Evolutionary conservation across 1,140 invertebrate genomes (phyloP).

Genomic region (Condylostylus longicornis): DNA sequence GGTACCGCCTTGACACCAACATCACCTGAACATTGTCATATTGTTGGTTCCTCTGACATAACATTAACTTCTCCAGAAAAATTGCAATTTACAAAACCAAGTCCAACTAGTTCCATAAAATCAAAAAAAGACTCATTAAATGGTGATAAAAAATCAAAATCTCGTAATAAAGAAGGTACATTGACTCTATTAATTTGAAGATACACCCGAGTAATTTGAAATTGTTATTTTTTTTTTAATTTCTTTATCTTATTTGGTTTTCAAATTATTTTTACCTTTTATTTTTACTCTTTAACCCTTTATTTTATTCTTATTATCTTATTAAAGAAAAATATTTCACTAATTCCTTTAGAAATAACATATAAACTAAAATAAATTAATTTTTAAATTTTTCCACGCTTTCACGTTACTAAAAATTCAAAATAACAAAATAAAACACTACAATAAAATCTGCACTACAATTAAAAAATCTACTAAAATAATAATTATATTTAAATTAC

Average conservation of each 20-base stretch:
- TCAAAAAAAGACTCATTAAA: slow-evolving; percentile 26
- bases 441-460: neutral
- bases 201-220: slow-evolving; percentile 11
- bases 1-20: slow-evolving; percentile 25
- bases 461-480: too few relatives aligned
- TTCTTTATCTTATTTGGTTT: neutral
- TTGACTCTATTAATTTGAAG: too few relatives aligned
- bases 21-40: slow-evolving; percentile 27
- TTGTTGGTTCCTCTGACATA: slow-evolving; percentile 19
- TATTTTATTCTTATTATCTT: too few relatives aligned
- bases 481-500: too few relatives aligned
- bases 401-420: neutral
- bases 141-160: slow-evolving; percentile 27
- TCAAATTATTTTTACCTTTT: too few relatives aligned
- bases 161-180: slow-evolving; percentile 30
- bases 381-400: slow-evolving; percentile 3
- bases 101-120: slow-evolving; percentile 28
- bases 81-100: slow-evolving; percentile 24
- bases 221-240: neutral
- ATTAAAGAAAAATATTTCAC: too few relatives aligned
- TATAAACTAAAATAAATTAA: neutral
- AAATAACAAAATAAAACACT: neutral
- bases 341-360: too few relatives aligned
- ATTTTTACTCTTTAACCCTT: too few relatives aligned
- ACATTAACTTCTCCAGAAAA: slow-evolving; percentile 24